Conservation (phyloP, 2,113 vertebrate species). For the Sceloporus undulatus region DNA sequence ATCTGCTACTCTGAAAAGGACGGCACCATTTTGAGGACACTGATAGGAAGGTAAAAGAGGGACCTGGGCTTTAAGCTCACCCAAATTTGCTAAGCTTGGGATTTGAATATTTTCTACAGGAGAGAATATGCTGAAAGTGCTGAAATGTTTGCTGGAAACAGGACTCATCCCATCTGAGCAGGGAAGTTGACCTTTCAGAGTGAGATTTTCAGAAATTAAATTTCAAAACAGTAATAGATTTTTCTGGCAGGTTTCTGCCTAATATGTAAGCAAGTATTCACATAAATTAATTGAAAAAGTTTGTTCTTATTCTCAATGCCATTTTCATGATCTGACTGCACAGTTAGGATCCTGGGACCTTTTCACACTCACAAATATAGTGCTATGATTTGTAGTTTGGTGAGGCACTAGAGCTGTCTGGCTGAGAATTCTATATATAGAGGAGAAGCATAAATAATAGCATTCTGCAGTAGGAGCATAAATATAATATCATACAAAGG, state of each 20-base stretch:
- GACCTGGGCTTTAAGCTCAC: slow-evolving; percentile 54
- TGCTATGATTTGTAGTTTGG: too few relatives aligned
- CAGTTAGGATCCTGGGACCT: too few relatives aligned
- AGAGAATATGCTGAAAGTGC: slow-evolving; percentile 11
- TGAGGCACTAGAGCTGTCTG: too few relatives aligned
- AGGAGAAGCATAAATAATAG: too few relatives aligned
- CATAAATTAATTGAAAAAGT: slow-evolving; percentile 48
- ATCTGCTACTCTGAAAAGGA: slow-evolving; percentile 39
- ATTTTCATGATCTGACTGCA: slow-evolving; percentile 6
- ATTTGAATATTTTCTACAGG: slow-evolving; percentile 16
- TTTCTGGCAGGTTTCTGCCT: slow-evolving; percentile 48
- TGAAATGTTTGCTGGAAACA: slow-evolving; percentile 43
- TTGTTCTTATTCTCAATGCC: slow-evolving; percentile 48
- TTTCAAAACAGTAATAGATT: slow-evolving; percentile 57
- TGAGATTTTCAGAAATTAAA: slow-evolving; percentile 31
- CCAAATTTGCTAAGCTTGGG: slow-evolving; percentile 31
- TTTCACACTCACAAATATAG: too few relatives aligned
- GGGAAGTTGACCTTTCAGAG: slow-evolving; percentile 47
- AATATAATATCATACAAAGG: too few relatives aligned
- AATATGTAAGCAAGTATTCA: slow-evolving; percentile 24
- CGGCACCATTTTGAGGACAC: slow-evolving; percentile 49
- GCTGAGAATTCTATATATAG: too few relatives aligned
- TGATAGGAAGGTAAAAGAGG: slow-evolving; percentile 30
- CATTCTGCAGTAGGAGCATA: too few relatives aligned
- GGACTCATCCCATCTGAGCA: slow-evolving; percentile 44